Evolutionary conservation across 2,797 vertebrate genomes (phyloP), one percentile per base, ranked within the genome.

Genomic region (Micromesistius poutassou): DNA sequence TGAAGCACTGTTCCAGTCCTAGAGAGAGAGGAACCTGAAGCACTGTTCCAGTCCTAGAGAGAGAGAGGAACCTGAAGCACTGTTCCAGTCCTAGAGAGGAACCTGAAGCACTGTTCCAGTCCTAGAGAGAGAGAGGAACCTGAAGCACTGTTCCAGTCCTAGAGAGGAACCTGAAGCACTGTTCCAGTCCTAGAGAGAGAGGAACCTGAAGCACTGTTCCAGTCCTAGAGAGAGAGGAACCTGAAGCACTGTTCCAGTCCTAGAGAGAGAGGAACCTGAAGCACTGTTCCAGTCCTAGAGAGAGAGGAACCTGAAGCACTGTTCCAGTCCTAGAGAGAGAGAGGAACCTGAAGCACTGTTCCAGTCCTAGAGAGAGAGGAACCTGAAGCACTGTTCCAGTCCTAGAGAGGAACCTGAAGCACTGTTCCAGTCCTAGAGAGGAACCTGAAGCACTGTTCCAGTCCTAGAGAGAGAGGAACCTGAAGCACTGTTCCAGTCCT

Each of bases 281-380:
- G 82, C 75, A 76, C 83, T 82, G 82, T 73, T 78, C 84, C 55
- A 38, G 25, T 25, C 8, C 68, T 50, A 42, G 38, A 62, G n/a
- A 62, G 6, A n/a, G n/a, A n/a, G n/a, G n/a, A n/a, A n/a, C n/a
- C n/a, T n/a, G 85, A 85, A 89, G 82, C 75, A 76, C 83, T 82
- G 82, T 73, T 78, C 84, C 55, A 38, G 25, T 25, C 8, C 68
- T 50, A 42, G 38, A 62, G n/a, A 62, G 6, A n/a, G n/a, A n/a
- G n/a, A n/a, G n/a, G n/a, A n/a, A n/a, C n/a, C n/a, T n/a, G 85
- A 85, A 89, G 82, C 75, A 76, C 83, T 82, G 82, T 73, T 78
- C 84, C 55, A 38, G 25, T 25, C 8, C 68, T 50, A 42, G 38
- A 62, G n/a, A 62, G 6, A n/a, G n/a, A n/a, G n/a, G n/a, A n/a